Conservation (phyloP, 2,113 vertebrate species). For the Leucopsar rothschildi region DNA sequence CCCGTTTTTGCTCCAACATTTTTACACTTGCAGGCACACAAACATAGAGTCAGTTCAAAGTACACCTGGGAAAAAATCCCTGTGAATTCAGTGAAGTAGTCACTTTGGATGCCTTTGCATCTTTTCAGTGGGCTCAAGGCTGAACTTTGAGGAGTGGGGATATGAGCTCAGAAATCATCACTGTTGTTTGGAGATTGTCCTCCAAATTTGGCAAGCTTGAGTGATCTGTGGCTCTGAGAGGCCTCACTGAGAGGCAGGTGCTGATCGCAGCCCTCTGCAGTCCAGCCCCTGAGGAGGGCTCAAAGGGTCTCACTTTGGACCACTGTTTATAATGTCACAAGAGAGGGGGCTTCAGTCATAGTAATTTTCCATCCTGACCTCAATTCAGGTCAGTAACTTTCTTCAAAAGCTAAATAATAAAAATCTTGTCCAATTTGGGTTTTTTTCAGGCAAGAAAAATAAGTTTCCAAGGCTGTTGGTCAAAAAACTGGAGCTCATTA, state of each 20-base stretch:
- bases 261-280: fast-evolving
- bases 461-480: not conserved
- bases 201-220: not conserved
- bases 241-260: not conserved
- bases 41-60: not conserved
- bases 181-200: no score
- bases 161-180: not conserved
- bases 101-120: not conserved
- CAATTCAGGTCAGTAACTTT: not conserved
- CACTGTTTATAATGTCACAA: not conserved
- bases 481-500: not conserved
- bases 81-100: not conserved
- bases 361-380: not conserved
- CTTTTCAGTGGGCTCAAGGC: not conserved
- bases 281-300: not conserved
- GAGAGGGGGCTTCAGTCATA: not conserved
- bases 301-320: not conserved
- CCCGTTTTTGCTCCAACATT: not conserved
- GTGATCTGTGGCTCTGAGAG: not conserved
- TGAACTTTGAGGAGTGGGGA: not conserved
- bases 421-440: fast-evolving
- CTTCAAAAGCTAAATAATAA: not conserved
- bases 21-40: not conserved
- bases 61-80: not conserved
- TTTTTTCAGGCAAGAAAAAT: not conserved